Base-by-base conservation (phyloP, 2,113 vertebrate genomes). In the Albula glossodonta region DNA sequence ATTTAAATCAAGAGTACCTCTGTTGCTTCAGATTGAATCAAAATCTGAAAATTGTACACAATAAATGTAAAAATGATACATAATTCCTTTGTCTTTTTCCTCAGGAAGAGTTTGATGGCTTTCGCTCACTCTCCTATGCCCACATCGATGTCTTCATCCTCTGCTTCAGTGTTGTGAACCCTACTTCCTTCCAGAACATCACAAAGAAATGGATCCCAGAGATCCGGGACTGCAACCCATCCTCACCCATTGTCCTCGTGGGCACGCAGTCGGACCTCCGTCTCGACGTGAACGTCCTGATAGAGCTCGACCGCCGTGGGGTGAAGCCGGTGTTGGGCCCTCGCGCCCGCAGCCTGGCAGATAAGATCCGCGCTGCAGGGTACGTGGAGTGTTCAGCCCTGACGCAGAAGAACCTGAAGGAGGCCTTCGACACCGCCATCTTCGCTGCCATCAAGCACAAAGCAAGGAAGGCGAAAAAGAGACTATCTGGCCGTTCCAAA, bases 151-250 rank as follows among this genome's bases (percentile, higher is more conserved):
- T 98, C 90, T 98, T 98, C 95, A 93, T 98, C 89, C 96, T 97
- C 41, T 98, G 97, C 94, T 98, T 98, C 95, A 98, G 97, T 4
- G 95, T 98, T 49, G 96, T 98, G 82, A 97, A 97, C 89, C 97
- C 97, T 2, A 95, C 95, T 78, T 98, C 97, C 83, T 98, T 98
- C 88, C 94, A 97, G 86, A 98, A 97, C 88, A 94, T 98, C 87
- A 95, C 95, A 10, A 96, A 97, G 91, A 98, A 97, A 89, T 98
- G 97, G 97, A 96, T 98, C 87, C 97, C 97, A 0, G 97, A 98
- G 92, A 97, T 98, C 91, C 95, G 96, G 56, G 96, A 95, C 51
- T 93, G 95, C 92, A 97, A 97, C 12, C 94, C 95, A 0, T 93
- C 94, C 52, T 95, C 96, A 0, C 97, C 97, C 0, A 96, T 98